These are phyloP conservation scores for Cyclina sinensis DNA, from an alignment of 1,140 invertebrate species.

Conservation along the genomic window DNA sequence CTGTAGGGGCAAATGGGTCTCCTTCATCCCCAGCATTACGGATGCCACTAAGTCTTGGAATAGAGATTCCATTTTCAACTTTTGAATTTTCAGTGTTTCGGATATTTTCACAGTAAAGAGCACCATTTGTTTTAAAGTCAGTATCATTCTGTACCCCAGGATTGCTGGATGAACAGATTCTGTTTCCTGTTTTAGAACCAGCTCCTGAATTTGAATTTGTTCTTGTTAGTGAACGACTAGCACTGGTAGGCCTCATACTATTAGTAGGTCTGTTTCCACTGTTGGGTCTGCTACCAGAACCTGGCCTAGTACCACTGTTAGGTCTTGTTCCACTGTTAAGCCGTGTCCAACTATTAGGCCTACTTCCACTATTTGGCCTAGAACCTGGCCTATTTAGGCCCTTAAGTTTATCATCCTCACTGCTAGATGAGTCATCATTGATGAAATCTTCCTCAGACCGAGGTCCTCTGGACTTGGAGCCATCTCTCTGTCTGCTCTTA, in stretches of 20 bases:
- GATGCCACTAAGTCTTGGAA: slow-evolving; percentile 20
- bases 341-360: slow-evolving; percentile 57
- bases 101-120: neutral
- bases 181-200: neutral
- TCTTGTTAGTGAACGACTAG: slow-evolving; percentile 34
- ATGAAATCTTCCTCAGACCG: slow-evolving; percentile 66
- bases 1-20: neutral
- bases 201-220: slow-evolving; percentile 14
- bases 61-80: slow-evolving; percentile 21
- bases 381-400: slow-evolving; percentile 45
- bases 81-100: neutral
- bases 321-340: slow-evolving; percentile 54
- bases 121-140: neutral
- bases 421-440: slow-evolving; percentile 49
- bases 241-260: neutral
- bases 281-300: slow-evolving; percentile 37
- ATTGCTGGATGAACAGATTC: neutral
- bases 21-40: slow-evolving; percentile 33
- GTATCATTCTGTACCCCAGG: neutral
- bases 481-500: slow-evolving; percentile 8
- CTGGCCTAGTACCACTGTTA: slow-evolving; percentile 42
- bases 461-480: slow-evolving; percentile 41
- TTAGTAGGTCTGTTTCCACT: slow-evolving; percentile 46
- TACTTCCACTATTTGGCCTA: slow-evolving; percentile 56
- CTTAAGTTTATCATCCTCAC: slow-evolving; percentile 33